Conservation (phyloP, 2,797 vertebrate genomes). For the Eulemur coronatus region DNA sequence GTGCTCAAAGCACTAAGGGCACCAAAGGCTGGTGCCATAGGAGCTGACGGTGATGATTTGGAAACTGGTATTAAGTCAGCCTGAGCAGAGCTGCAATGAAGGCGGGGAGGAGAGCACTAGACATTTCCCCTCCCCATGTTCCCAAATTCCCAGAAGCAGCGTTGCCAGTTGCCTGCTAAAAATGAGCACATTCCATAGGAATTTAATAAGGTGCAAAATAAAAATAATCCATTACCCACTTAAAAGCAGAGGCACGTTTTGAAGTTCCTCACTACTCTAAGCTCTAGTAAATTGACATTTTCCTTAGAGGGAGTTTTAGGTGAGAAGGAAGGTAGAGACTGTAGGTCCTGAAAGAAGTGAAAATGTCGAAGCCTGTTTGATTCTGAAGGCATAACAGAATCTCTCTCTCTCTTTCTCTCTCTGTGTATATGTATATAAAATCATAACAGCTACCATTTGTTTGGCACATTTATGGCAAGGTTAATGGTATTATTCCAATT, state of each 20-base stretch:
- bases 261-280: background rate
- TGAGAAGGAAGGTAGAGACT: background rate
- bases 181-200: conserved; percentile 27
- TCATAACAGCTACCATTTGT: background rate
- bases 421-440: background rate
- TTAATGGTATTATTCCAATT: background rate
- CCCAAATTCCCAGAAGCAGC: background rate
- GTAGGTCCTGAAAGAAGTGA: background rate
- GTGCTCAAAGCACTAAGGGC: background rate
- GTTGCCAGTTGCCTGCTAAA: conserved; percentile 6
- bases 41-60: background rate
- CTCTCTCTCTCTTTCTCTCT: background rate
- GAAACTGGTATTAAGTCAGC: background rate
- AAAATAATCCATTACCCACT: conserved; percentile 47
- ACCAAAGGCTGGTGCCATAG: background rate
- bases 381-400: background rate
- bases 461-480: background rate
- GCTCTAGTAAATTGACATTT: background rate
- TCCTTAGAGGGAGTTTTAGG: conserved; percentile 7
- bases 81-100: background rate
- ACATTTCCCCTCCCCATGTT: background rate
- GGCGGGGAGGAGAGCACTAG: background rate
- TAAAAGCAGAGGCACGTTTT: conserved; percentile 34
- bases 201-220: conserved; percentile 53
- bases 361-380: conserved; percentile 11